Evolutionary conservation across 37 sponge, comb jelly and placozoan genomes (phyloP), one percentile per base, ranked within the genome.

Genomic region (Lycopodina hypogea): DNA sequence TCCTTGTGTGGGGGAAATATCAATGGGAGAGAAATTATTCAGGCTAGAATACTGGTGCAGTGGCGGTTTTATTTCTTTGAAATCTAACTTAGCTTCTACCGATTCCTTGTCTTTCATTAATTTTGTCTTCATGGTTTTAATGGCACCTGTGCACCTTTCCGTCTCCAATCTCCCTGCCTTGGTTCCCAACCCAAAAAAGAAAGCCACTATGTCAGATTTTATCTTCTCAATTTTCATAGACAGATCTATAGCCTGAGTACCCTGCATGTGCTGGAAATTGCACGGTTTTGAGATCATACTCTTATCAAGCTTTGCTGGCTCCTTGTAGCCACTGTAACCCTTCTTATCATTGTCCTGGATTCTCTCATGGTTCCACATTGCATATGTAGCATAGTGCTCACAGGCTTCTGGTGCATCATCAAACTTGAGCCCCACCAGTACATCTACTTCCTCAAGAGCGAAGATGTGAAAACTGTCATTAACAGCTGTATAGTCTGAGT

Each of bases 191-290:
- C n/a, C n/a, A n/a, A n/a, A n/a, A n/a, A n/a, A 57, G 35, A 70
- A 48, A 18, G 70, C 71, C 24, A 72, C 48, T 1, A 90, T 82
- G 36, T 90, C 78, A 4, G 78, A 51, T 52, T 90, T 90, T 14
- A 86, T 71, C 59, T 84, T 90, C 35, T 90, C 90, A 22, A 90
- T 86, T 35, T 90, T 86, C 35, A 90, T 18, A 32, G 78, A 81
- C 69, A 86, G 78, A n/a, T 86, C 92, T 56, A 91, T 36, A 18
- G 92, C 92, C 38, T 86, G 87, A 11, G 85, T 80, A 18, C 92
- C 92, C 41, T 84, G 75, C 15, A 91, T 82, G 83, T 91, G 92
- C 83, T 87, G 87, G 63, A 91, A 91, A 65, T 91, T 91, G 52
- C 92, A 91, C 14, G 92, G 92, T 56, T 83, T 87, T 14, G 87